Evolutionary conservation across 2,113 vertebrate species (phyloP).

Genomic region (Cebus imitator): DNA sequence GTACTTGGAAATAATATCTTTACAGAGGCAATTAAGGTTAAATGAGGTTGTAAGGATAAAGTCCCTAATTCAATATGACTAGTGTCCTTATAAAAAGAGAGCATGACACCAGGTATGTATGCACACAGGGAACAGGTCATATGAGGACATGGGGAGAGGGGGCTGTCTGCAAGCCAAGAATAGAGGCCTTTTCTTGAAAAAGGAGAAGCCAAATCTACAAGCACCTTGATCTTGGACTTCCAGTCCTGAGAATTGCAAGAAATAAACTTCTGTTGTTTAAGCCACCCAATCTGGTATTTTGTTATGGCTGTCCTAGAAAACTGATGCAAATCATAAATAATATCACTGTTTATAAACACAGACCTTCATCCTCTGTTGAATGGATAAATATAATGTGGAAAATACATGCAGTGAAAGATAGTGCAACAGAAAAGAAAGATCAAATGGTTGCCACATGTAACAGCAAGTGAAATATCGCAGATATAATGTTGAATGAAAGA

Average conservation of each 20-base stretch:
- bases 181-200: not conserved
- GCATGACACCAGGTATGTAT: not conserved
- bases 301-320: not conserved
- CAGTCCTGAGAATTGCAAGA: not conserved
- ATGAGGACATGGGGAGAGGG: not conserved
- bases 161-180: not conserved
- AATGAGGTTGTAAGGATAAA: not conserved
- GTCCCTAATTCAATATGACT: not conserved
- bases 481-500: not conserved
- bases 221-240: not conserved
- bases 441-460: not conserved
- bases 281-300: not conserved
- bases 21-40: not conserved
- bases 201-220: not conserved
- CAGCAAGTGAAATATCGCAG: not conserved
- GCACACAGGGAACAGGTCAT: not conserved
- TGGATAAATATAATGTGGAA: not conserved
- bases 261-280: not conserved
- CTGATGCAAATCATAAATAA: not conserved
- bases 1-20: not conserved
- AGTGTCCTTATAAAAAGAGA: not conserved
- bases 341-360: not conserved
- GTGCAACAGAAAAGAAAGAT: not conserved
- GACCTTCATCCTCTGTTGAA: not conserved
- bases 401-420: not conserved